Percentiles rank a stretch among this genome's conserved stretches.
These are phyloP conservation scores for Cossypha caffra DNA, from an alignment of 2,797 vertebrate genomes.

Conservation along the genomic window DNA sequence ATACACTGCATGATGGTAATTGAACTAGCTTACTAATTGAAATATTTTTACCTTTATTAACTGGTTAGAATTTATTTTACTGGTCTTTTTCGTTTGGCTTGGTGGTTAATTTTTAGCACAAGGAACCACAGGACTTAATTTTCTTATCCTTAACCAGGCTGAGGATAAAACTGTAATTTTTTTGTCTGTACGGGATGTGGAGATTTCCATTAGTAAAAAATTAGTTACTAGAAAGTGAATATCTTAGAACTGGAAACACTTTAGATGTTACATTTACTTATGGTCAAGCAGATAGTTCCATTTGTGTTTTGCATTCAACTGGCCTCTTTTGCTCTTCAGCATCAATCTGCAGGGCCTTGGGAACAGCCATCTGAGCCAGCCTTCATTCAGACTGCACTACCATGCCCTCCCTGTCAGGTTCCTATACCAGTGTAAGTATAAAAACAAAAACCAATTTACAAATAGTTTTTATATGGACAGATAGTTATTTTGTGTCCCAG, in stretches of 20 bases:
- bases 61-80: neutral
- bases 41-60: neutral
- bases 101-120: neutral
- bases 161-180: neutral
- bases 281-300: neutral
- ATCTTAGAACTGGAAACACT: neutral
- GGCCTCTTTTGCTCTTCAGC: conserved; percentile 66
- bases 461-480: neutral
- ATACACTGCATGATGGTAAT: neutral
- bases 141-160: neutral
- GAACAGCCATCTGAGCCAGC: conserved; percentile 83
- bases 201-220: neutral
- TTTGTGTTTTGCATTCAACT: neutral
- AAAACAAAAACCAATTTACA: neutral
- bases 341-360: conserved; percentile 85
- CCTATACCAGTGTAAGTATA: conserved; percentile 79
- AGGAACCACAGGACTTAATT: neutral
- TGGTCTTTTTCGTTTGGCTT: neutral
- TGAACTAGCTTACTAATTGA: neutral
- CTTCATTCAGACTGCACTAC: conserved; percentile 80
- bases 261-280: neutral
- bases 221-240: neutral
- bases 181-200: neutral
- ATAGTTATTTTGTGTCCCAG: neutral
- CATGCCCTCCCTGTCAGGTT: conserved; percentile 83